Evolutionary conservation across 1,140 invertebrate species (phyloP).

Genomic region (Neodiprion virginianus): DNA sequence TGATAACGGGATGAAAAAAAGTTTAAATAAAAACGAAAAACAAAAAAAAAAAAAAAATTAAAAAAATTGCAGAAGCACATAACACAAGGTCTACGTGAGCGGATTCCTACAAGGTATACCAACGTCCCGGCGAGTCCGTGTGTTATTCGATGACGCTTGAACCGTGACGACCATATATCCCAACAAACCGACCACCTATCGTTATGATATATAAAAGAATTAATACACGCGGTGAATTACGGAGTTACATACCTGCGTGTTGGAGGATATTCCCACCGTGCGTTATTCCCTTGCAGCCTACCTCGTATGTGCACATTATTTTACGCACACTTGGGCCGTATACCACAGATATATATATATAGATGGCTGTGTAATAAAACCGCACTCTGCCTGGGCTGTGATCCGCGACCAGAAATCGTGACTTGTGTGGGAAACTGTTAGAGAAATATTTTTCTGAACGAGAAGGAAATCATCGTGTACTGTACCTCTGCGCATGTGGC

Average conservation of each 20-base stretch:
- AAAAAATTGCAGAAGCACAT: too few relatives aligned
- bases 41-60: too few relatives aligned
- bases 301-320: background rate
- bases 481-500: background rate
- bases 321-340: background rate
- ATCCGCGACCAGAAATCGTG: constrained; percentile 60
- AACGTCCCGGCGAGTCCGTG: background rate
- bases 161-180: constrained; percentile 47
- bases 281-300: background rate
- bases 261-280: constrained; percentile 12
- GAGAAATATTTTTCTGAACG: constrained; percentile 37
- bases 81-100: too few relatives aligned
- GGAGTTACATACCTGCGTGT: background rate
- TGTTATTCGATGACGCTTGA: constrained; percentile 51
- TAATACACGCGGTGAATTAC: constrained; percentile 29
- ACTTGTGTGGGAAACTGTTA: constrained; percentile 60
- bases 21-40: too few relatives aligned
- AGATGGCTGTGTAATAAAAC: background rate
- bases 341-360: too few relatives aligned
- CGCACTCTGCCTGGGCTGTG: constrained; percentile 44
- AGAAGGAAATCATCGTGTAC: background rate
- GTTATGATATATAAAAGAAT: constrained; percentile 51
- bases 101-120: too few relatives aligned
- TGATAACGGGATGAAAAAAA: too few relatives aligned
- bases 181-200: constrained; percentile 48